These are phyloP conservation scores for Aleadryas rufinucha DNA, from an alignment of 2,113 vertebrate genomes.

Conservation along the genomic window DNA sequence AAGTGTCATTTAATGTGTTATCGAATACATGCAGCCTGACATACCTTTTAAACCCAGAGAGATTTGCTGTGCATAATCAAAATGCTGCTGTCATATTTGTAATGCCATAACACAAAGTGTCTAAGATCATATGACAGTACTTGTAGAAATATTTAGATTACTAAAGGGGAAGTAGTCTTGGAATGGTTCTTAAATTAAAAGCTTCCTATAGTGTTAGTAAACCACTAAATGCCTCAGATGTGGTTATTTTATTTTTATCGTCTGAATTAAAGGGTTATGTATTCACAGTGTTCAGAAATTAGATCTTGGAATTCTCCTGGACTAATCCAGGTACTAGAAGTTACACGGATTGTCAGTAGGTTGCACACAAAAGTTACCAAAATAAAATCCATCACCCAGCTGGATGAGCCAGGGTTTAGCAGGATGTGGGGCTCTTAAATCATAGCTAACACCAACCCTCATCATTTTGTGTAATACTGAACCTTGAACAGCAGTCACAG, in stretches of 20 bases:
- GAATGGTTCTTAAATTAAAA: background rate
- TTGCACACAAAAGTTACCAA: background rate
- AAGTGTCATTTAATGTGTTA: slow-evolving; percentile 35
- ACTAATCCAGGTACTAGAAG: background rate
- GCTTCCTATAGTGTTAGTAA: background rate
- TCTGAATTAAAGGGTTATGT: background rate
- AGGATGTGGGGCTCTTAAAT: background rate
- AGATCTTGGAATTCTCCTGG: background rate
- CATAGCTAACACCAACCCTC: background rate
- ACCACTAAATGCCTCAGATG: background rate
- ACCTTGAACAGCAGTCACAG: background rate
- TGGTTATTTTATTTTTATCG: background rate
- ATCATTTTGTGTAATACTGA: background rate
- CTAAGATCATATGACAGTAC: slow-evolving; percentile 46
- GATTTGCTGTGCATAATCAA: slow-evolving; percentile 33
- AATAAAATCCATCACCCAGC: background rate
- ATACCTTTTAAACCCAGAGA: slow-evolving; percentile 40
- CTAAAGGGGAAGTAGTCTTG: background rate
- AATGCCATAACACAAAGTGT: background rate
- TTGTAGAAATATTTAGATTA: slow-evolving; percentile 53
- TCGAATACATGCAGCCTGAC: slow-evolving; percentile 18
- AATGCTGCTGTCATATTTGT: slow-evolving; percentile 48
- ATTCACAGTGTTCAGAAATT: background rate
- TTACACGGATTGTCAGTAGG: background rate
- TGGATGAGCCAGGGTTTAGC: background rate